Conservation (phyloP, 2,888 invertebrate genomes). For the Ophraella communa region DNA sequence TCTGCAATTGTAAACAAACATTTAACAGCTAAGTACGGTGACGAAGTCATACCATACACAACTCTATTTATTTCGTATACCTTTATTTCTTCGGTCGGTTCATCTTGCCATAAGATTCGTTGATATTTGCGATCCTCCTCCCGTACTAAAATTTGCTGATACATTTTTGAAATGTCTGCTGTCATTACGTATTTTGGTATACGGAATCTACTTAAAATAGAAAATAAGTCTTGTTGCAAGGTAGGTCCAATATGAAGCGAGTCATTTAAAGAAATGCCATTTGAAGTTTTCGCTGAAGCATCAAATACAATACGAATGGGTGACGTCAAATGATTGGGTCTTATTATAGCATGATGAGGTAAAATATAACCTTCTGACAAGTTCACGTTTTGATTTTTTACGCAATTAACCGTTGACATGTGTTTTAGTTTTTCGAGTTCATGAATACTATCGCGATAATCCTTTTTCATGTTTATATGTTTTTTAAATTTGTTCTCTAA, state of each 20-base stretch:
- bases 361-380: no score
- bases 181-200: conserved; percentile 5
- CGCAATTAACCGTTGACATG: no score
- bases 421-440: no score
- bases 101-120: conserved; percentile 24
- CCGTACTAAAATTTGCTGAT: conserved; percentile 1
- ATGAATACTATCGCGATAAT: no score
- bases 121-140: conserved; percentile 15
- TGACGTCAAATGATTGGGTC: conserved; percentile 25
- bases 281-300: conserved; percentile 18
- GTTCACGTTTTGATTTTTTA: no score
- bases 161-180: conserved; percentile 17
- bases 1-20: no score
- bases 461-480: no score
- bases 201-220: no score
- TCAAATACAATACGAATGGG: conserved; percentile 30
- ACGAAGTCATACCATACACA: conserved; percentile 22
- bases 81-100: no score
- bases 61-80: conserved; percentile 12
- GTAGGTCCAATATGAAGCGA: conserved; percentile 25
- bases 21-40: conserved; percentile 19
- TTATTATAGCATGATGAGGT: conserved; percentile 35
- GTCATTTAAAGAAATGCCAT: conserved; percentile 31
- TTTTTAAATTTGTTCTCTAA: no score
- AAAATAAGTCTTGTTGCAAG: conserved; percentile 31